phyloP scores from a whole-genome alignment of 2,888 invertebrate species.

The Volucella inanis region DNA sequence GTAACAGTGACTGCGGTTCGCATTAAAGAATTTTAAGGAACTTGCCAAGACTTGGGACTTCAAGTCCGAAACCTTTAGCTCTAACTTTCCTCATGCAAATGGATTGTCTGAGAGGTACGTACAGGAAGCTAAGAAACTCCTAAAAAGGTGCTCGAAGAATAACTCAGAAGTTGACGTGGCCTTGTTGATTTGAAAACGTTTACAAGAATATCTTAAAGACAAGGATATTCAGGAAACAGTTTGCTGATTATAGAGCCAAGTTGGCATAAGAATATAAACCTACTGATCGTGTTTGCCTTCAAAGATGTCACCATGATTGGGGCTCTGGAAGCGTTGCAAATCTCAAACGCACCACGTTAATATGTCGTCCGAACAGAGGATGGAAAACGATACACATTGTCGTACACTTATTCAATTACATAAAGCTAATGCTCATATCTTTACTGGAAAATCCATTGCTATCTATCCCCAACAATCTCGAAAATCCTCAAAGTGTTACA shows the following conservation, averaged over 20 bases:
- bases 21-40: constrained; percentile 4
- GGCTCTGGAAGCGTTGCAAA: not conserved
- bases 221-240: not conserved
- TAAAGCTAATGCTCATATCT: too few species aligned
- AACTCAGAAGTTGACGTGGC: constrained; percentile 4
- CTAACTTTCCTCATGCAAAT: not conserved
- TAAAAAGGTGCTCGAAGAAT: not conserved
- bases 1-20: constrained; percentile 10
- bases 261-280: not conserved
- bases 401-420: too few species aligned
- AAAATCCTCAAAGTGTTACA: not conserved
- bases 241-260: not conserved
- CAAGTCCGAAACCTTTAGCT: not conserved
- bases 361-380: too few species aligned
- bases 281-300: too few species aligned
- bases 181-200: constrained; percentile 17
- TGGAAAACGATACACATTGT: too few species aligned
- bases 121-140: too few species aligned
- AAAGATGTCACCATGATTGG: constrained; percentile 1
- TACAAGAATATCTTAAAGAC: constrained; percentile 1
- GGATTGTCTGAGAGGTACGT: too few species aligned
- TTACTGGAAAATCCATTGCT: too few species aligned
- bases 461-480: too few species aligned
- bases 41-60: not conserved
- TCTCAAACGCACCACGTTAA: too few species aligned